Evolutionary conservation across 2,113 vertebrate species (phyloP).

Genomic region (Hiodon tergisus): DNA sequence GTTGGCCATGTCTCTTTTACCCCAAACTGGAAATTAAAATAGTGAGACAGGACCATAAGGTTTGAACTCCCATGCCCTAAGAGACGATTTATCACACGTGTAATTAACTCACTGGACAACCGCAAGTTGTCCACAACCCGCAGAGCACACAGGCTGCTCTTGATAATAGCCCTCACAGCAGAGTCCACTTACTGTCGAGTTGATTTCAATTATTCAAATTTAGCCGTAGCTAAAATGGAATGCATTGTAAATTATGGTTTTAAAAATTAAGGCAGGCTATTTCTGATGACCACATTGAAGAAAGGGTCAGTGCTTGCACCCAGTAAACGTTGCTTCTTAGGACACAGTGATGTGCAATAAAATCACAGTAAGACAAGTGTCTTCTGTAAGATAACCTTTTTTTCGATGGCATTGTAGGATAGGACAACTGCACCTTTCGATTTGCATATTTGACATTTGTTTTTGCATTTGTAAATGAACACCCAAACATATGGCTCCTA

Average conservation of each 20-base stretch:
- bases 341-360: background rate
- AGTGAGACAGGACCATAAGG: slow-evolving; percentile 37
- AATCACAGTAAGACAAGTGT: no score
- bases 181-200: background rate
- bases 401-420: no score
- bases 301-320: background rate
- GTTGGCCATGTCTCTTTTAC: slow-evolving; percentile 22
- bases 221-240: slow-evolving; percentile 10
- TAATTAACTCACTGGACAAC: slow-evolving; percentile 54
- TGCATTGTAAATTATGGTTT: slow-evolving; percentile 21
- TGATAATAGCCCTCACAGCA: background rate
- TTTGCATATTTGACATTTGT: no score
- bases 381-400: no score
- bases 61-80: slow-evolving; percentile 21
- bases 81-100: slow-evolving; percentile 47
- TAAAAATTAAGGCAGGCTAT: background rate
- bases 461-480: no score
- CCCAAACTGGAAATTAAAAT: slow-evolving; percentile 31
- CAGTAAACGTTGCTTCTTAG: background rate
- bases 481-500: no score
- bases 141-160: slow-evolving; percentile 38
- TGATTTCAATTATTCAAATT: slow-evolving; percentile 34
- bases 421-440: no score
- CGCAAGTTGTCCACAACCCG: slow-evolving; percentile 51
- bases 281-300: background rate